phyloP scores from a whole-genome alignment of 92 coral and sea anemone genomes.

The Porites divaricata region DNA sequence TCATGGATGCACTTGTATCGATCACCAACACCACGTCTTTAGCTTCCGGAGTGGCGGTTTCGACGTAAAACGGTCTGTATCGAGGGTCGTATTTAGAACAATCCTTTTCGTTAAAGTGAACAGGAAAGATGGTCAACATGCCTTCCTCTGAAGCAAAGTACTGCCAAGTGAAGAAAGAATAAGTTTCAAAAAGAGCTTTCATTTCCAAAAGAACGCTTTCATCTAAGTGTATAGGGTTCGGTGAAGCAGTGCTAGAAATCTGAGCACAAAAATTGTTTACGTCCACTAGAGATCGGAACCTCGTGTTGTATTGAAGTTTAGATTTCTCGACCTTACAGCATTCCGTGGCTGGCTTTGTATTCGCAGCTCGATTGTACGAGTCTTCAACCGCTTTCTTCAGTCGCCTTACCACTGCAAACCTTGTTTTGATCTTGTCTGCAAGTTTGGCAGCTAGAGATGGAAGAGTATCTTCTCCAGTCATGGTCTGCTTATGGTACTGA shows the following conservation, averaged over 20 bases:
- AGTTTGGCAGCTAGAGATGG: conserved; percentile 25
- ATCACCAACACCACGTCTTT: conserved; percentile 70
- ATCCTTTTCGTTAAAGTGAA: conserved; percentile 34
- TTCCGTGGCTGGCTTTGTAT: conserved; percentile 9
- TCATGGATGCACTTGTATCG: conserved; percentile 71
- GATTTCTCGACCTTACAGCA: conserved; percentile 51
- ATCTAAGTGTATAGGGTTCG: conserved; percentile 37
- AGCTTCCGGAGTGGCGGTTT: conserved; percentile 58
- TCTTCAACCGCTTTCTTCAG: conserved; percentile 62
- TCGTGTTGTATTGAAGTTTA: conserved; percentile 30
- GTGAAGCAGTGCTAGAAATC: conserved; percentile 39
- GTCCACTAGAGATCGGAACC: conserved; percentile 44
- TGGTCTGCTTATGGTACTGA: conserved; percentile 18
- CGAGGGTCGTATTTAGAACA: conserved; percentile 63
- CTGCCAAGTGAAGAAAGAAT: conserved; percentile 70
- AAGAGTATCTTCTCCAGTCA: conserved; percentile 41
- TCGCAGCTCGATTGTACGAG: conserved; percentile 30
- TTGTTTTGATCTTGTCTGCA: conserved; percentile 50
- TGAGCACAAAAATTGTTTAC: conserved; percentile 33
- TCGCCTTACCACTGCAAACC: conserved; percentile 42
- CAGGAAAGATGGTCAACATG: conserved; percentile 52
- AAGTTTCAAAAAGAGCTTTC: conserved; percentile 35
- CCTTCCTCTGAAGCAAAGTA: conserved; percentile 76
- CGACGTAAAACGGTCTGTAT: conserved; percentile 71
- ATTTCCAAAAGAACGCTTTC: conserved; percentile 34